Evolutionary conservation across 2,888 invertebrate species (phyloP), one percentile per base, ranked within the genome.

Genomic region (Acanthococcus lagerstroemiae): DNA sequence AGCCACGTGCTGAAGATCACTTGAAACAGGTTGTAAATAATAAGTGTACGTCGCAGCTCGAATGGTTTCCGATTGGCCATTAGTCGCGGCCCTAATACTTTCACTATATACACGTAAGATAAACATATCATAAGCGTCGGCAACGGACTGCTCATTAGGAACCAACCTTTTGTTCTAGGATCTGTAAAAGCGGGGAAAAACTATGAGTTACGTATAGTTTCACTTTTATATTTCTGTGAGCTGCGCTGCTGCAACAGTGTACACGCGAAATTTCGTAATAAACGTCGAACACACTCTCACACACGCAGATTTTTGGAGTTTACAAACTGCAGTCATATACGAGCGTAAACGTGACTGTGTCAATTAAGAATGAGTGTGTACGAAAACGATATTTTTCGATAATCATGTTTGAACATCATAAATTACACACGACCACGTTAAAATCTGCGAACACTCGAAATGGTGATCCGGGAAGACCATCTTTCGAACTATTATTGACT

Each of bases 81-180:
- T 26, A 89, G 74, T 73, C 82, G 83, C 37, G 92, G 92, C 2
- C 93, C 91, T 68, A 86, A 73, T 66, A 84, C 80, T 84, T 91
- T 92, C 77, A 95, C 95, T 78, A 90, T 78, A 80, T 88, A 87
- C 73, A 95, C 86, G 80, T 95, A 96, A 75, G 82, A 79, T 76
- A 93, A 79, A 80, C 94, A 95, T 78, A 94, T 87, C 77, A 87
- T 80, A 77, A 94, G 80, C 72, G 95, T 95, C 74, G 95, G 94
- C 75, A 91, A 84, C 69, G 95, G 95, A 72, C 91, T 90, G 75
- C 88, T 87, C 92, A 96, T 95, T 80, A 95, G 82, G 74, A 88
- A 85, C 90, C 90, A 95, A 78, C 87, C 84, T 78, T 89, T 90
- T 73, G 94, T 91, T 76, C 95, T 83, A 70, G 85, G 81, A 81